These are phyloP conservation scores for Epistrophe eligans DNA, from an alignment of 2,888 invertebrate species.

Conservation along the genomic window DNA sequence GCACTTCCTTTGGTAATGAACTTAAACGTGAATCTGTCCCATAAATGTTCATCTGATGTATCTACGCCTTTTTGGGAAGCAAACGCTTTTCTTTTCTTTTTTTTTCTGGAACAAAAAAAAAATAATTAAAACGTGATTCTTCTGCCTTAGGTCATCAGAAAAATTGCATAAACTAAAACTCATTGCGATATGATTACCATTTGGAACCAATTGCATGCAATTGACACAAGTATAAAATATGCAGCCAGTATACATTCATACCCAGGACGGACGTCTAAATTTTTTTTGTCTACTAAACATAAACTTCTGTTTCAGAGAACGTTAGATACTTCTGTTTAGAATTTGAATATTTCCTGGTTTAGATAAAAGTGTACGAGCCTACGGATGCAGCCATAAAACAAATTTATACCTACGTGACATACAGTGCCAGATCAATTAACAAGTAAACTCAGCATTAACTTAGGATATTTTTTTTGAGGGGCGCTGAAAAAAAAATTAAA, in stretches of 20 bases:
- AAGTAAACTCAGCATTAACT: background rate
- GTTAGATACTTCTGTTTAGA: conserved; percentile 15
- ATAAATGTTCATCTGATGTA: conserved; percentile 28
- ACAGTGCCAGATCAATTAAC: background rate
- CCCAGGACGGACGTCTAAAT: background rate
- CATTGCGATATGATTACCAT: conserved; percentile 62
- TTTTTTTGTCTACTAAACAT: background rate
- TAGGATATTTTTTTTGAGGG: background rate
- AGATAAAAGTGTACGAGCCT: background rate
- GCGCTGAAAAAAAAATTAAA: background rate
- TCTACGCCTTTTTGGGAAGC: conserved; percentile 13
- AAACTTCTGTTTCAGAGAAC: too few relatives aligned
- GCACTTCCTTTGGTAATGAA: conserved; percentile 71
- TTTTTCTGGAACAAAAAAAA: background rate
- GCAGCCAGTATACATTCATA: background rate
- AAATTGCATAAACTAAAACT: conserved; percentile 37
- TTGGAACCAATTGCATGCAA: conserved; percentile 52
- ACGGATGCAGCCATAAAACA: background rate
- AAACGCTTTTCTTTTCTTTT: background rate
- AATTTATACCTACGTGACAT: background rate
- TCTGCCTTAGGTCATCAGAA: conserved; percentile 39
- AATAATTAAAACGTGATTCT: background rate
- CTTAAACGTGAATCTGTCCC: conserved; percentile 66
- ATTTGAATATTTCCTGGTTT: conserved; percentile 40
- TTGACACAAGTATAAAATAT: conserved; percentile 31